phyloP scores from a whole-genome alignment of 2,113 vertebrate genomes.

The Melanotaenia duboulayi region DNA sequence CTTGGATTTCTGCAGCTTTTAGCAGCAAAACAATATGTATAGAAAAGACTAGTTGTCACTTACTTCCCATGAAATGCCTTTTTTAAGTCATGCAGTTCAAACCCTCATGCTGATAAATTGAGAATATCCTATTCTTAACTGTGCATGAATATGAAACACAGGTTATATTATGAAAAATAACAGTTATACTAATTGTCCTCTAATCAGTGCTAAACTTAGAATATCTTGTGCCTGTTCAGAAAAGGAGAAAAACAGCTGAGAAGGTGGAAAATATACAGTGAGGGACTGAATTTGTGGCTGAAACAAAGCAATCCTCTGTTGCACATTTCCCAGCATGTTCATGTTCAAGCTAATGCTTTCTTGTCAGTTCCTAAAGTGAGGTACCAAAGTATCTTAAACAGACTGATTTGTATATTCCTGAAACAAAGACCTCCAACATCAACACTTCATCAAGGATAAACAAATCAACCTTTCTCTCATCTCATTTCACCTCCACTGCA shows the following conservation, averaged over 20 bases:
- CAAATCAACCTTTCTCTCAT: conserved; percentile 67
- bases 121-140: conserved; percentile 61
- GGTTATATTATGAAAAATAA: conserved; percentile 62
- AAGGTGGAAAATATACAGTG: conserved; percentile 32
- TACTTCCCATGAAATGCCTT: conserved; percentile 49
- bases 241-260: conserved; percentile 29
- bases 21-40: neutral
- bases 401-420: conserved; percentile 81
- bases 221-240: conserved; percentile 31
- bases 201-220: conserved; percentile 63
- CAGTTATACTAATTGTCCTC: conserved; percentile 65
- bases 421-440: conserved; percentile 78
- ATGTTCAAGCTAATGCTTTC: conserved; percentile 50
- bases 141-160: conserved; percentile 59
- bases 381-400: conserved; percentile 73
- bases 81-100: conserved; percentile 53
- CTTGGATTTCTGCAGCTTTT: conserved; percentile 27
- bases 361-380: conserved; percentile 59
- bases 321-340: conserved; percentile 59
- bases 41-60: conserved; percentile 28
- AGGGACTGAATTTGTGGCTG: conserved; percentile 30
- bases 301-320: conserved; percentile 48
- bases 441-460: conserved; percentile 78
- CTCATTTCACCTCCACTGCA: conserved; percentile 69
- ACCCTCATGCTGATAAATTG: conserved; percentile 40